Conservation (phyloP, 1,140 invertebrate species). For the Cherax quadricarinatus region DNA sequence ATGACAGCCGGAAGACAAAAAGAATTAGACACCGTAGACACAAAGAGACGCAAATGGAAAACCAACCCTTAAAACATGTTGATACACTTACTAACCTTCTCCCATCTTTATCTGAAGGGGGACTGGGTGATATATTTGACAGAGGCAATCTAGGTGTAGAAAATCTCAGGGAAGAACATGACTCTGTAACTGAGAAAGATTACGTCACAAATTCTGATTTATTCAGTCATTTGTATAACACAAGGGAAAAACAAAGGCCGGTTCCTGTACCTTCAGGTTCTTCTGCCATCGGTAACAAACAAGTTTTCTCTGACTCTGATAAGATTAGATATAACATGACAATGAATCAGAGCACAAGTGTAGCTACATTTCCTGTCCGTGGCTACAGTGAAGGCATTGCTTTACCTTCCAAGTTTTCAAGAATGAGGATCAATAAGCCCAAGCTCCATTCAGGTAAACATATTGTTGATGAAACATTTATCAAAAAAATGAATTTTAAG, state of each 20-base stretch:
- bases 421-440: not conserved
- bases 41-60: constrained; percentile 30
- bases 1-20: not conserved
- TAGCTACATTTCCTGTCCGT: not conserved
- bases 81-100: not conserved
- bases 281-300: not conserved
- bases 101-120: not conserved
- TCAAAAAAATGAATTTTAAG: constrained; percentile 52
- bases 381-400: not conserved
- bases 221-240: not conserved
- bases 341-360: not conserved
- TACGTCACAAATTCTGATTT: not conserved
- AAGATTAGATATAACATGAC: not conserved
- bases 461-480: constrained; percentile 6
- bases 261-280: not conserved
- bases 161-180: not conserved
- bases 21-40: constrained; percentile 33
- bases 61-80: not conserved
- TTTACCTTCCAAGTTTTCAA: not conserved
- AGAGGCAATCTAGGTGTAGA: not conserved
- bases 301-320: not conserved
- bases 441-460: constrained; percentile 6
- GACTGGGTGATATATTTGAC: not conserved
- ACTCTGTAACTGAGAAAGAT: not conserved
- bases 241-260: not conserved